Percentiles rank a stretch among this genome's conserved stretches.
Conservation (phyloP, 1,140 invertebrate species). For the Hydropsyche tenuis region DNA sequence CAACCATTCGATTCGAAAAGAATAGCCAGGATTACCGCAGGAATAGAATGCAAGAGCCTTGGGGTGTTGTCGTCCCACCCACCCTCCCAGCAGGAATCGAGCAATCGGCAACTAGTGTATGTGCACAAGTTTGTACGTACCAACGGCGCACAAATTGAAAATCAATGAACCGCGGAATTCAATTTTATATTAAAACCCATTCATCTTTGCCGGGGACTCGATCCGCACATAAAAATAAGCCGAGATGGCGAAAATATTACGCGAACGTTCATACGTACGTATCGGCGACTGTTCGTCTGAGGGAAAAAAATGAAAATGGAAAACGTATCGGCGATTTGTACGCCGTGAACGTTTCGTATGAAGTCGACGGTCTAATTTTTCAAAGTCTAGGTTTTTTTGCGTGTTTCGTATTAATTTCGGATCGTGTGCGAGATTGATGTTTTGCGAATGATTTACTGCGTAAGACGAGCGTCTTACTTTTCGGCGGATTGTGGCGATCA, state of each 20-base stretch:
- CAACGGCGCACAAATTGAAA: conserved; percentile 59
- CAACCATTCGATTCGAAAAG: too few species aligned
- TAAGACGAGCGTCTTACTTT: too few species aligned
- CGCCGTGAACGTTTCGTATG: too few species aligned
- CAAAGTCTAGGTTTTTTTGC: not conserved
- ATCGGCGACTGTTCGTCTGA: too few species aligned
- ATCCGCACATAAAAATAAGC: conserved; percentile 20
- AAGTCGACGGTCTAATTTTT: not conserved
- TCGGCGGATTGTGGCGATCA: not conserved
- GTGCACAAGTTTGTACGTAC: too few species aligned
- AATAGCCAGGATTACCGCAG: not conserved
- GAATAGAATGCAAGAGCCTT: too few species aligned
- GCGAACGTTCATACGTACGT: too few species aligned
- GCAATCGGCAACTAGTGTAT: too few species aligned
- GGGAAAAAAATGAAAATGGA: not conserved
- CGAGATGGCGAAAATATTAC: not conserved
- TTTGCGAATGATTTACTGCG: too few species aligned
- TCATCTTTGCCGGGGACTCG: conserved; percentile 52
- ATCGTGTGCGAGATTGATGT: too few species aligned
- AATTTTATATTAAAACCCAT: conserved; percentile 65
- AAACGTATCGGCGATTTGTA: too few species aligned
- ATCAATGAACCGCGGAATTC: conserved; percentile 65
- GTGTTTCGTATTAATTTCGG: too few species aligned
- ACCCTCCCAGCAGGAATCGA: not conserved
- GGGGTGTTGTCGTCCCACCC: not conserved